Conservation (phyloP, 1,140 invertebrate species). For the Hypsibius dujardini region DNA sequence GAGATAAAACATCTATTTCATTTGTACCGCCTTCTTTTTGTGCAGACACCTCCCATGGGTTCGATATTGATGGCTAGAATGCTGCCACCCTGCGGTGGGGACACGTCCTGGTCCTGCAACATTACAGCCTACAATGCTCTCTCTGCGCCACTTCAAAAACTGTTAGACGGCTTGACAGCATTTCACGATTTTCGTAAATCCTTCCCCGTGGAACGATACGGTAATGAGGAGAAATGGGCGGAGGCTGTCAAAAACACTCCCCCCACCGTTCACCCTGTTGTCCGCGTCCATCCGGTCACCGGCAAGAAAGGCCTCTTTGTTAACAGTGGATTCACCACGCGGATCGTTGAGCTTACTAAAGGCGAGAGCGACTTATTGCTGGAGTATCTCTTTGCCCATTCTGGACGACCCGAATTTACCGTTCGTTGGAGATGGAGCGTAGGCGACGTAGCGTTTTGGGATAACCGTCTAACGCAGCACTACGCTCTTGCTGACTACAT, state of each 20-base stretch:
- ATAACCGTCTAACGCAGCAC: conserved; percentile 9
- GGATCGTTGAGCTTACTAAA: neutral
- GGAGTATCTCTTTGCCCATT: neutral
- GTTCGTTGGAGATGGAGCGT: neutral
- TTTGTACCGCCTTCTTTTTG: neutral
- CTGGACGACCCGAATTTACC: neutral
- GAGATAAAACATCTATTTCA: no score
- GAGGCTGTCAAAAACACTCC: neutral
- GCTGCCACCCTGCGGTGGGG: conserved; percentile 2
- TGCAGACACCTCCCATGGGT: neutral
- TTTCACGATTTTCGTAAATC: neutral
- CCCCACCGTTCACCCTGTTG: neutral
- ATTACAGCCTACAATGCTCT: neutral
- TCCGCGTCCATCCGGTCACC: neutral
- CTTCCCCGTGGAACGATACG: neutral
- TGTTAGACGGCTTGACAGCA: neutral
- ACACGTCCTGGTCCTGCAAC: neutral
- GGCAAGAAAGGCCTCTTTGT: neutral
- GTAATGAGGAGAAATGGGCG: neutral
- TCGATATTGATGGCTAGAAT: neutral
- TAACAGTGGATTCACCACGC: neutral
- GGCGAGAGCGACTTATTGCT: neutral
- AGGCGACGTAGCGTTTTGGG: neutral
- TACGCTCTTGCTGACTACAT: neutral
- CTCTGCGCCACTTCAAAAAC: neutral